phyloP scores from a whole-genome alignment of 2,113 vertebrate genomes.

The Hypanus sabinus region DNA sequence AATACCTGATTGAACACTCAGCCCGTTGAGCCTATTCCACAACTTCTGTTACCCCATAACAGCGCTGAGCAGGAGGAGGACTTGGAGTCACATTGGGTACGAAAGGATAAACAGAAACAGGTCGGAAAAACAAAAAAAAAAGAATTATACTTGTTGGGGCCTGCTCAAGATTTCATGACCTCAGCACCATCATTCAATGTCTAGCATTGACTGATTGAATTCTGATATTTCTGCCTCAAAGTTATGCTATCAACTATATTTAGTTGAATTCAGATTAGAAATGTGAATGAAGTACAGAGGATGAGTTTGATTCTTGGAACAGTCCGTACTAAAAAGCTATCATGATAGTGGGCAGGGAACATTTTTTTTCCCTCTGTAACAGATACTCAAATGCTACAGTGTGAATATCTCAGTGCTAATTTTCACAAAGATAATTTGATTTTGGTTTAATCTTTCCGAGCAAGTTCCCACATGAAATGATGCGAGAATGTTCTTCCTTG shows the following conservation, averaged over 20 bases:
- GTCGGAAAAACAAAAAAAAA: background rate
- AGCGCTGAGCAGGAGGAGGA: background rate
- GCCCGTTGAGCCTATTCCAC: background rate
- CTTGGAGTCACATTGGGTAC: background rate
- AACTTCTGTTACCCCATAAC: background rate
- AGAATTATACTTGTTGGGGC: background rate
- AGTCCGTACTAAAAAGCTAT: background rate
- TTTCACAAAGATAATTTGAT: slow-evolving; percentile 29
- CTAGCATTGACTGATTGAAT: background rate
- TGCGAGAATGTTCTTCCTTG: background rate
- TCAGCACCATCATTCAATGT: background rate
- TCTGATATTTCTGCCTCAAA: background rate
- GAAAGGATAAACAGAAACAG: background rate
- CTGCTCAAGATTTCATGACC: too few species aligned
- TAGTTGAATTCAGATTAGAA: background rate
- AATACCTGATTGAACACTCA: background rate
- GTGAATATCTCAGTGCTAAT: background rate
- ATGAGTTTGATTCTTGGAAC: background rate
- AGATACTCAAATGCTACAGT: slow-evolving; percentile 1
- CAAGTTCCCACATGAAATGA: slow-evolving; percentile 21
- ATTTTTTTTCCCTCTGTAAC: background rate
- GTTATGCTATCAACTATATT: background rate
- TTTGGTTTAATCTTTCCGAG: slow-evolving; percentile 11
- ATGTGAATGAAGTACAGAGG: background rate
- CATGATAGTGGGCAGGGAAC: background rate